Evolutionary conservation across 2,797 vertebrate species (phyloP).

Genomic region (Sebastolobus altivelis): DNA sequence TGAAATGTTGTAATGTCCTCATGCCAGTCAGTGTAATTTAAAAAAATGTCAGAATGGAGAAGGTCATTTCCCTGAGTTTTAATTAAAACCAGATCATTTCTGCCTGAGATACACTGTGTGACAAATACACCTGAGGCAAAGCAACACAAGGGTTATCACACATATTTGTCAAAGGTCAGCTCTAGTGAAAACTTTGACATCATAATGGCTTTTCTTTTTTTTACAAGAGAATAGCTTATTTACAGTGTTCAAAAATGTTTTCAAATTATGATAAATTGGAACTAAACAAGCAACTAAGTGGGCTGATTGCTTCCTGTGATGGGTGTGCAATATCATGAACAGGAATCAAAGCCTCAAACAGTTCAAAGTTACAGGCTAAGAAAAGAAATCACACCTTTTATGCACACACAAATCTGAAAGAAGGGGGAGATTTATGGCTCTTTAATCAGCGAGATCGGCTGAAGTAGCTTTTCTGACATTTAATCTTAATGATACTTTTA

Average conservation of each 20-base stretch:
- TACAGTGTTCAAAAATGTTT: background rate
- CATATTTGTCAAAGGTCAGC: background rate
- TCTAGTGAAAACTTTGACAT: background rate
- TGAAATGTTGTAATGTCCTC: background rate
- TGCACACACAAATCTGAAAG: slow-evolving; percentile 4
- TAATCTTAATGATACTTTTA: background rate
- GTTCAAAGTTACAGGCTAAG: slow-evolving; percentile 2
- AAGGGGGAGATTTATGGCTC: slow-evolving; percentile 29
- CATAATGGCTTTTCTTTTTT: background rate
- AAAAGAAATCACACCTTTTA: slow-evolving; percentile 24
- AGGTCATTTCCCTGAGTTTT: background rate
- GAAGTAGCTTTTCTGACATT: background rate
- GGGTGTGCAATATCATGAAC: background rate
- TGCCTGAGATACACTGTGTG: background rate
- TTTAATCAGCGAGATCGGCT: slow-evolving; percentile 10
- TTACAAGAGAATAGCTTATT: background rate
- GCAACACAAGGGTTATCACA: background rate
- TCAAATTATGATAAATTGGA: background rate
- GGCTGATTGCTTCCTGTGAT: background rate
- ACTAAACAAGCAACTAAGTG: background rate
- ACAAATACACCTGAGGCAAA: background rate
- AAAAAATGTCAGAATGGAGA: background rate
- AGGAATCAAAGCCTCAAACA: background rate
- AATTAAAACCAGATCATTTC: background rate
- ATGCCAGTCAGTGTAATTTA: background rate